A percentile compares a stretch with the other conserved stretches of the same genome.
phyloP scores from a whole-genome alignment of 1,140 invertebrate genomes.

The Heliconius nattereri region DNA sequence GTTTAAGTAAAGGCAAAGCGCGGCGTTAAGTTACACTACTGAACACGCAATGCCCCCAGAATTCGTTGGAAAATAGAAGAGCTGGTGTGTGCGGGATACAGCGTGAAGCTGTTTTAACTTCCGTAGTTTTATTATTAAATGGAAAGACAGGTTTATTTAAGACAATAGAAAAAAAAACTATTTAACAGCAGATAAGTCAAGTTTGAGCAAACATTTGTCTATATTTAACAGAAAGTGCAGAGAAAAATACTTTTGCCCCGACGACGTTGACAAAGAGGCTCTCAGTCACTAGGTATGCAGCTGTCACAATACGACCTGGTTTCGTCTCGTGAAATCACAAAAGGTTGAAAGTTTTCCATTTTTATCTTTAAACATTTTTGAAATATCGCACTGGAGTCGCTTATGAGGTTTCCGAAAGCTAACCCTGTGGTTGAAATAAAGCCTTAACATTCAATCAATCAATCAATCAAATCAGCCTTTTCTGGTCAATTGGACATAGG shows the following conservation, averaged over 20 bases:
- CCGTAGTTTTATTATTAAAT: no score
- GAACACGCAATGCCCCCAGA: no score
- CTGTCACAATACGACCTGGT: conserved; percentile 29
- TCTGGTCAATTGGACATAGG: no score
- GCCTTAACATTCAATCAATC: not conserved
- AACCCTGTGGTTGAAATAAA: not conserved
- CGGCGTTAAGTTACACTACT: no score
- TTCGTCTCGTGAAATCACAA: conserved; percentile 25
- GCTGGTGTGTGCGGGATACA: no score
- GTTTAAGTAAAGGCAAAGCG: no score
- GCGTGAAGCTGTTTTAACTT: no score
- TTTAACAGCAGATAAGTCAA: not conserved
- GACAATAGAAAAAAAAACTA: no score
- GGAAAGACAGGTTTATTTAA: no score
- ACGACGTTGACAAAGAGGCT: conserved; percentile 32
- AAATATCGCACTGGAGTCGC: conserved; percentile 9
- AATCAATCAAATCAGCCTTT: no score
- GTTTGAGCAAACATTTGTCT: not conserved
- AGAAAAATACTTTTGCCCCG: conserved; percentile 16
- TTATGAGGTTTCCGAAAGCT: not conserved
- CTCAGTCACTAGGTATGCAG: conserved; percentile 25
- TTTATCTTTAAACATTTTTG: conserved; percentile 24
- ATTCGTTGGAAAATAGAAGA: no score
- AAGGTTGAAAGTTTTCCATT: conserved; percentile 26
- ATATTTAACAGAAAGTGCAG: conserved; percentile 14